Percentiles rank a stretch among this genome's conserved stretches.
These are phyloP conservation scores for Thrips palmi DNA, from an alignment of 1,140 invertebrate species.

Conservation along the genomic window DNA sequence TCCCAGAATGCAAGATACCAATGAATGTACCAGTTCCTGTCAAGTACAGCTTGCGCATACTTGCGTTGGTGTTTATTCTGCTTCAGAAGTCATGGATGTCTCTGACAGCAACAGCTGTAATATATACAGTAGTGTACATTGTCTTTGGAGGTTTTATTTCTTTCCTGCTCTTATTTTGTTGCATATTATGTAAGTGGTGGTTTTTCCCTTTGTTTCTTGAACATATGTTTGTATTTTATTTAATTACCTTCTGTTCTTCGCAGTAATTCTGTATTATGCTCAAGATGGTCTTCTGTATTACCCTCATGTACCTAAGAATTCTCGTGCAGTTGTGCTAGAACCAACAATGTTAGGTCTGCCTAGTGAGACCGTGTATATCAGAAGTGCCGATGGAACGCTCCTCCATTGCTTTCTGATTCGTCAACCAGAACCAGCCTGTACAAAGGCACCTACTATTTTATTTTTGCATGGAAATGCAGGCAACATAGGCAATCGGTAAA, in stretches of 20 bases:
- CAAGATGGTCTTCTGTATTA: conserved; percentile 78
- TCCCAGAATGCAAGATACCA: no score
- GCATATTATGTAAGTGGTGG: no score
- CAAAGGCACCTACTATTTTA: conserved; percentile 52
- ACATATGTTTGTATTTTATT: no score
- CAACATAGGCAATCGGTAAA: conserved; percentile 80
- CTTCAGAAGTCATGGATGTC: no score
- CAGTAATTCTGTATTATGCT: conserved; percentile 63
- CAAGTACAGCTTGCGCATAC: no score
- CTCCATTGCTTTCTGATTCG: conserved; percentile 76
- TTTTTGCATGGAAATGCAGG: conserved; percentile 94
- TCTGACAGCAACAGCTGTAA: no score
- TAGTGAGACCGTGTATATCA: conserved; percentile 63
- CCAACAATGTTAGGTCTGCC: conserved; percentile 68
- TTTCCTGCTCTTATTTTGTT: no score
- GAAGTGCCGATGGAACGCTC: conserved; percentile 57
- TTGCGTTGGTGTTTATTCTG: no score
- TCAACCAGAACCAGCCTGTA: conserved; percentile 43
- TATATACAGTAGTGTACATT: no score
- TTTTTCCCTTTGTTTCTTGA: no score
- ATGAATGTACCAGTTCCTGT: no score
- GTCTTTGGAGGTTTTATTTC: no score
- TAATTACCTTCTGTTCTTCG: conserved; percentile 17
- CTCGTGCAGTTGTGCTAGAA: conserved; percentile 65
- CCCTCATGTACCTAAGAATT: conserved; percentile 72